Conservation (phyloP, 2,797 vertebrate genomes). For the Otolemur crassicaudatus region DNA sequence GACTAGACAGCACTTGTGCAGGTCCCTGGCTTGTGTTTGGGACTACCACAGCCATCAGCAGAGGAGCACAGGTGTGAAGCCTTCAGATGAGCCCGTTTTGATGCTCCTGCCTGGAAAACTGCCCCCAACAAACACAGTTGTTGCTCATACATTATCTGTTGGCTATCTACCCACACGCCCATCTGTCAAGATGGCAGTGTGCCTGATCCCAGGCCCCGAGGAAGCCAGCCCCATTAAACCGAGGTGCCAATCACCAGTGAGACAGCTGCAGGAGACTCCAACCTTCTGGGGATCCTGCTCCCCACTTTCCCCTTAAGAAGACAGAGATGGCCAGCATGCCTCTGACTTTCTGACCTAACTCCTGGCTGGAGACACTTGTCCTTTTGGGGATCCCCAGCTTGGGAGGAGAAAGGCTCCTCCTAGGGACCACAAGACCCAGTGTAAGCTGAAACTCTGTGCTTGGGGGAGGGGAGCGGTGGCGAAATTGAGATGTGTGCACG, state of each 20-base stretch:
- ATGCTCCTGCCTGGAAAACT: conserved; percentile 82
- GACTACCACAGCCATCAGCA: background rate
- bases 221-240: conserved; percentile 85
- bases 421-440: background rate
- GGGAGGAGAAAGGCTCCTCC: background rate
- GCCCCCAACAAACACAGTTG: conserved; percentile 84
- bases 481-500: background rate
- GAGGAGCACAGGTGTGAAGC: conserved; percentile 78
- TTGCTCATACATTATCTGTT: conserved; percentile 86
- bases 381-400: background rate
- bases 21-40: background rate
- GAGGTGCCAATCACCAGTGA: conserved; percentile 81
- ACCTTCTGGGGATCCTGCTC: conserved; percentile 71
- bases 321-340: background rate
- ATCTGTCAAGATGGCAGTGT: conserved; percentile 85
- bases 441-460: background rate
- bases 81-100: conserved; percentile 69
- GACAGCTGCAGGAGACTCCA: conserved; percentile 69
- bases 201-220: conserved; percentile 83
- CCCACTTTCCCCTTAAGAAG: background rate
- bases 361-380: background rate
- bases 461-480: background rate
- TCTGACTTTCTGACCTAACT: background rate
- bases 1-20: background rate
- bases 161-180: conserved; percentile 83